These are phyloP conservation scores for Neuroterus valhalla DNA, from an alignment of 1,140 invertebrate species.

Conservation along the genomic window DNA sequence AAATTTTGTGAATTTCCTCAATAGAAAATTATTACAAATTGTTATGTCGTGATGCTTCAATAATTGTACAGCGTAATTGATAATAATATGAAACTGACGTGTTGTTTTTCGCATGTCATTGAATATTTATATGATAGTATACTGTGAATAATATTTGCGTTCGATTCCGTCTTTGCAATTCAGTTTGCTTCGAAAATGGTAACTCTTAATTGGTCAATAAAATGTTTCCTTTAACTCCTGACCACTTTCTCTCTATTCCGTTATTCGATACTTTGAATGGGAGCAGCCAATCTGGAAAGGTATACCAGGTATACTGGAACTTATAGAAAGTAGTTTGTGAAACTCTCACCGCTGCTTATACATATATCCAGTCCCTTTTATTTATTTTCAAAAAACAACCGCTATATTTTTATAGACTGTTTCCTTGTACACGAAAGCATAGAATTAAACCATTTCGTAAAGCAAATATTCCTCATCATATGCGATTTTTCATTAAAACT, in stretches of 20 bases:
- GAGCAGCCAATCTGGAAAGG: slow-evolving; percentile 41
- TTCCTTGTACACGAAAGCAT: too few relatives aligned
- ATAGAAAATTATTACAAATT: too few relatives aligned
- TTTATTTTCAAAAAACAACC: not conserved
- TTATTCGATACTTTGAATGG: slow-evolving; percentile 49
- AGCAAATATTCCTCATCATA: too few relatives aligned
- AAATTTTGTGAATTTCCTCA: too few relatives aligned
- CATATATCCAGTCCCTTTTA: not conserved
- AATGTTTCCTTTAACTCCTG: slow-evolving; percentile 45
- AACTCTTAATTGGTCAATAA: slow-evolving; percentile 41
- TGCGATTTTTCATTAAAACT: too few relatives aligned
- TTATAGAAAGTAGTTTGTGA: slow-evolving; percentile 29
- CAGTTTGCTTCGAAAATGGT: not conserved
- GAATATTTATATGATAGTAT: not conserved
- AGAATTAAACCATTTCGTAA: too few relatives aligned
- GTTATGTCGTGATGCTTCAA: too few relatives aligned
- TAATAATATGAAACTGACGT: too few relatives aligned
- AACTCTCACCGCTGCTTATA: slow-evolving; percentile 27
- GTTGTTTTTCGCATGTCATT: too few relatives aligned
- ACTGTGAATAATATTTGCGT: not conserved
- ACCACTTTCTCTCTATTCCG: slow-evolving; percentile 57
- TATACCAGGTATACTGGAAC: slow-evolving; percentile 10
- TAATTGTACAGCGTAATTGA: too few relatives aligned
- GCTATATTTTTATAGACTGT: not conserved
- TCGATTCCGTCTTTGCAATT: not conserved